These are phyloP conservation scores for Sycobia sp. DNA, from an alignment of 1,140 invertebrate species.

Conservation along the genomic window DNA sequence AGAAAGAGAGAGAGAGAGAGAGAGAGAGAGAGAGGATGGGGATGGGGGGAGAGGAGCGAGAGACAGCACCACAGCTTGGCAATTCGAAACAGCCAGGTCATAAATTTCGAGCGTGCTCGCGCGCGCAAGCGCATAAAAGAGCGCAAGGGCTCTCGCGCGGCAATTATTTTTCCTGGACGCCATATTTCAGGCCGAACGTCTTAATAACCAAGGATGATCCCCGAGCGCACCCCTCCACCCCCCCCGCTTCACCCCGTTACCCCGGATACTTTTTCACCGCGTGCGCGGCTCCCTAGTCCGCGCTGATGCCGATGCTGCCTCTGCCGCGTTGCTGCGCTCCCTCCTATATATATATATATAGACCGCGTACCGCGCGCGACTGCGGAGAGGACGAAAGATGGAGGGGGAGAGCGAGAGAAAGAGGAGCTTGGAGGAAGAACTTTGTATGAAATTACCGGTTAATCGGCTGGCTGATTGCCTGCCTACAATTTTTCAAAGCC, in stretches of 20 bases:
- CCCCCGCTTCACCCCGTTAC: too few species aligned
- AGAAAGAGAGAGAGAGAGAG: too few species aligned
- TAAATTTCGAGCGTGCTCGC: slow-evolving; percentile 44
- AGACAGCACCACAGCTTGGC: too few species aligned
- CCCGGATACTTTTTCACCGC: neutral
- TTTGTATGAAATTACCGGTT: slow-evolving; percentile 35
- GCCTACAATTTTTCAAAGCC: slow-evolving; percentile 21
- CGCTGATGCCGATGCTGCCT: too few species aligned
- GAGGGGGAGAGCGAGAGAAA: too few species aligned
- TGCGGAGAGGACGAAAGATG: too few species aligned
- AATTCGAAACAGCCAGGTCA: slow-evolving; percentile 44
- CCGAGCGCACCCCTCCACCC: neutral
- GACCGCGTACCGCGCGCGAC: too few species aligned
- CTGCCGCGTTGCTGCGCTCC: too few species aligned
- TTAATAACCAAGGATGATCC: slow-evolving; percentile 50
- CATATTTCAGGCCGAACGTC: slow-evolving; percentile 55
- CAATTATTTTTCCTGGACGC: slow-evolving; percentile 55
- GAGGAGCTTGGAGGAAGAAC: slow-evolving; percentile 29
- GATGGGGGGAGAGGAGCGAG: too few species aligned
- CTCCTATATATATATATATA: too few species aligned
- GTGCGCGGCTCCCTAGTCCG: too few species aligned
- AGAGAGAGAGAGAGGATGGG: too few species aligned
- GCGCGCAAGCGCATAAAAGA: neutral
- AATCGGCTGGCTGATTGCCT: slow-evolving; percentile 33
- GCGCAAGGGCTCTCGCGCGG: slow-evolving; percentile 35